A percentile compares a stretch with the other conserved stretches of the same genome.
phyloP scores from a whole-genome alignment of 53 echinoderm and acorn worm species.

The Hippasteria phrygiana region DNA sequence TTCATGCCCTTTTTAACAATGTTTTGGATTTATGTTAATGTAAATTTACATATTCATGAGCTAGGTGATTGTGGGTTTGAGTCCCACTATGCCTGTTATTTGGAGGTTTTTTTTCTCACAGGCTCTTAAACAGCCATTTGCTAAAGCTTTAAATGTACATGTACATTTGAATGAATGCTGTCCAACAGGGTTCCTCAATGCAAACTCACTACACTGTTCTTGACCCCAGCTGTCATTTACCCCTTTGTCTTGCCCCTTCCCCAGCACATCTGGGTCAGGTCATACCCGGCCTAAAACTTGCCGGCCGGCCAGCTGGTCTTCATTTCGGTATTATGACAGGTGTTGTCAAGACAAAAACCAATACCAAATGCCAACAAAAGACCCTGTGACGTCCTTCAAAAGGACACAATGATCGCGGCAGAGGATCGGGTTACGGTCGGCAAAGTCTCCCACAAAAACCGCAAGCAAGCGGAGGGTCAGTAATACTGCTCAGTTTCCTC shows the following conservation, averaged over 20 bases:
- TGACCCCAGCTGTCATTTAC: slow-evolving; percentile 1
- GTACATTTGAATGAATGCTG: neutral
- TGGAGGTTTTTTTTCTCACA: too few species aligned
- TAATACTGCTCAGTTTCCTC: slow-evolving; percentile 12
- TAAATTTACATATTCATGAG: too few species aligned
- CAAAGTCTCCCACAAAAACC: neutral
- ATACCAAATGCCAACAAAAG: neutral
- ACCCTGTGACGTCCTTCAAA: neutral
- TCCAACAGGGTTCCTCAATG: neutral
- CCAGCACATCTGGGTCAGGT: neutral
- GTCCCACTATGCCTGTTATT: too few species aligned
- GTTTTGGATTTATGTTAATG: too few species aligned
- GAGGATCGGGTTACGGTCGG: slow-evolving; percentile 7
- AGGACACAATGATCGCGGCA: neutral
- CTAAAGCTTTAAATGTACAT: neutral
- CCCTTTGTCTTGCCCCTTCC: neutral
- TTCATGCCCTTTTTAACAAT: too few species aligned
- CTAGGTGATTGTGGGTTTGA: too few species aligned
- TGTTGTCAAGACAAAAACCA: neutral
- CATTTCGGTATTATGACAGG: slow-evolving; percentile 1
- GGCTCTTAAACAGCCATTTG: too few species aligned
- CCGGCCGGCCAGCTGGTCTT: neutral
- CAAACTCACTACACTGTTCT: neutral
- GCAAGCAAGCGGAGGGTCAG: slow-evolving; percentile 16
- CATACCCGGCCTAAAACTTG: neutral